A percentile compares a stretch with the other conserved stretches of the same genome.
phyloP scores from a whole-genome alignment of 35 echinoderm and acorn worm species.

The Heliocidaris tuberculata region DNA sequence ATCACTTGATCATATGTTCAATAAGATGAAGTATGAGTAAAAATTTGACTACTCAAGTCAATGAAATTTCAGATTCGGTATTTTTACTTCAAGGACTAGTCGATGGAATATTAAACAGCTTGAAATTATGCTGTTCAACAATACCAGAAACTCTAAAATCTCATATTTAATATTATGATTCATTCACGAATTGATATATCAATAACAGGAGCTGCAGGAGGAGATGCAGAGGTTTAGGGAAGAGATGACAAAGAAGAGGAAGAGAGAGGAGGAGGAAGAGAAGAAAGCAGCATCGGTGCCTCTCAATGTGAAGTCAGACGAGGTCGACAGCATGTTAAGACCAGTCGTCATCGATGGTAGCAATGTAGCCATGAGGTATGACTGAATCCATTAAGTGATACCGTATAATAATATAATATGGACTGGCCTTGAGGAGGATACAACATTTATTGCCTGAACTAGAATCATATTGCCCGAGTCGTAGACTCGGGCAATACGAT shows the following conservation, averaged over 20 bases:
- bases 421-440: no score
- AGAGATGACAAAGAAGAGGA: conserved; percentile 29
- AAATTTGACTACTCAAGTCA: no score
- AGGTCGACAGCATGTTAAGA: conserved; percentile 40
- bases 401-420: no score
- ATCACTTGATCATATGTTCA: no score
- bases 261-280: conserved; percentile 31
- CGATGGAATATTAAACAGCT: no score
- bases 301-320: not conserved
- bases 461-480: no score
- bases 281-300: not conserved
- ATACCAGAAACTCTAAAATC: not conserved
- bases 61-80: no score
- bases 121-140: no score
- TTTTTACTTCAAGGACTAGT: no score
- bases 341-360: conserved; percentile 74
- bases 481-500: no score
- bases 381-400: not conserved
- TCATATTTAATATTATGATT: not conserved
- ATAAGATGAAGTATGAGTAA: no score
- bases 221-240: not conserved
- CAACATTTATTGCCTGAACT: no score
- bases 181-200: not conserved
- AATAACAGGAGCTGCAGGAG: conserved; percentile 33
- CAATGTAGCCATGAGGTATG: conserved; percentile 76